phyloP scores from a whole-genome alignment of 2,113 vertebrate genomes.

The Chaetops frenatus region DNA sequence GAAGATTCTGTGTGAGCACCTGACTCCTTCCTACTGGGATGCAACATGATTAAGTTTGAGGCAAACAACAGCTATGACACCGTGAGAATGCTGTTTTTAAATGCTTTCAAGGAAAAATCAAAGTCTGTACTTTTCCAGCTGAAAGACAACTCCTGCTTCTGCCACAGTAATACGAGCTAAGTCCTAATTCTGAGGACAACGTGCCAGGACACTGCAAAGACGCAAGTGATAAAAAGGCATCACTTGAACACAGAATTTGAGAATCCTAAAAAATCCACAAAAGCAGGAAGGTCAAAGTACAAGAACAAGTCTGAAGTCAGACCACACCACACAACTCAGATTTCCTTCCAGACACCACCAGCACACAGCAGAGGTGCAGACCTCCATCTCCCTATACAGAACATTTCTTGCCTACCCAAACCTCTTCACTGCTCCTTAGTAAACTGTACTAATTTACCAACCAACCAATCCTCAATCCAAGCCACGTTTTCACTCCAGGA shows the following conservation, averaged over 20 bases:
- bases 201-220: background rate
- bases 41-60: background rate
- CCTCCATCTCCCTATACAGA: background rate
- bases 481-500: constrained; percentile 6
- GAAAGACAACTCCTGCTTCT: background rate
- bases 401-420: background rate
- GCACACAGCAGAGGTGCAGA: background rate
- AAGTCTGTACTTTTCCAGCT: constrained; percentile 23
- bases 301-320: background rate
- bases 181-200: background rate
- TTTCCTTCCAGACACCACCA: background rate
- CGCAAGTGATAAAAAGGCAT: background rate
- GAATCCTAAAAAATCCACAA: background rate
- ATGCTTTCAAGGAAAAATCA: constrained; percentile 45
- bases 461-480: background rate
- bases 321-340: background rate
- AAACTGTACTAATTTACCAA: background rate
- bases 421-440: background rate
- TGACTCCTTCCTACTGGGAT: background rate
- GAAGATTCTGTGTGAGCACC: background rate
- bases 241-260: background rate
- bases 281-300: background rate
- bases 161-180: background rate
- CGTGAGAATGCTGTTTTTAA: background rate
- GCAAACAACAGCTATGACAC: background rate